Base-by-base conservation (phyloP, 2,113 vertebrate genomes). In the Poeciliopsis retropinna region DNA sequence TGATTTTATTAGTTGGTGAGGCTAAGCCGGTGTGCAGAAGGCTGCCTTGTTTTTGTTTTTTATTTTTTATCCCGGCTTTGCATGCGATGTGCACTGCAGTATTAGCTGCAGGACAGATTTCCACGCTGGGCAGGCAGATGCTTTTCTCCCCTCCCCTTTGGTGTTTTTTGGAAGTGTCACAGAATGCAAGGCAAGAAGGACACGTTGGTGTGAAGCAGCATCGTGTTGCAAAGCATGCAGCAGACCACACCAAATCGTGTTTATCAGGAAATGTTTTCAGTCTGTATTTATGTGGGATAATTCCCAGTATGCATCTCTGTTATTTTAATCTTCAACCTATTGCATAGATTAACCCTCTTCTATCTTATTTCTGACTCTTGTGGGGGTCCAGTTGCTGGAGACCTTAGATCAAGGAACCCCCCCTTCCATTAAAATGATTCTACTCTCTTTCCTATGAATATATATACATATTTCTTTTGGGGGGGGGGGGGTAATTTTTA, bases 31-130 rank as follows among this genome's bases (percentile, higher is more conserved):
- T 14, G 2, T 85, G 83, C 82, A 72, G 68, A 85, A 79, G 79
- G 73, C 75, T 65, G 39, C 39, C 39, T 41, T 64, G 28, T 3
- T 37, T 37, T 37, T 37, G 34, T 34, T 34, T 34, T 34, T 34
- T 34, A 8, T 12, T 74, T 86, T 82, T 89, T 76, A 87, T 89
- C 85, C 80, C 4, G 77, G 81, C 83, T 92, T 91, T 88, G 81
- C 67, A 64, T 89, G 86, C 72, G 1, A 62, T 54, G 67, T 60
- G 47, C 32, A 51, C 72, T 44, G 64, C 37, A 32, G 67, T 69
- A 72, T 85, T 73, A 73, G 79, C 84, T 65, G 9, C 60, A 64
- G 75, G 82, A 75, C 82, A 84, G 82, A 90, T 85, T 90, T 85
- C 64, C 70, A 73, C 61, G 22, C 65, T 47, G 80, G 82, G 79